phyloP scores from a whole-genome alignment of 2,113 vertebrate genomes.

The Macrotus californicus region DNA sequence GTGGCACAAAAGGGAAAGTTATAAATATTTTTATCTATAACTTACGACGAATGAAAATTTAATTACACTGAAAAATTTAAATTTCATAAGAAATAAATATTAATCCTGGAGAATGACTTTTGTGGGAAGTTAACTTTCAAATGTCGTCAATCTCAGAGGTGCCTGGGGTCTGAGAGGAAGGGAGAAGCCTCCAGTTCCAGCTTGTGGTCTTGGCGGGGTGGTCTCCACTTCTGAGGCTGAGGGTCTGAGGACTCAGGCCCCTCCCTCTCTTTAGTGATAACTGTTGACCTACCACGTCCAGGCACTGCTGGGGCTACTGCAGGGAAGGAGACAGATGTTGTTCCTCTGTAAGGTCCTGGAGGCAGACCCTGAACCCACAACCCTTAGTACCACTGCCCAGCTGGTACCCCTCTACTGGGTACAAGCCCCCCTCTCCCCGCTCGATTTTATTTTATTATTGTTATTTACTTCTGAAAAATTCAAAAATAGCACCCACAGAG shows the following conservation, averaged over 20 bases:
- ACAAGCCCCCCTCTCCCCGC: fast-evolving
- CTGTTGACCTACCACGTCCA: not conserved
- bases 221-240: not conserved
- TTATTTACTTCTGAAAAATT: not conserved
- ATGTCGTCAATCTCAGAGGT: constrained; percentile 37
- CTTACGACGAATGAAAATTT: constrained; percentile 66
- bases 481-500: not conserved
- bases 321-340: not conserved
- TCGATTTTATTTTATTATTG: not conserved
- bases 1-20: constrained; percentile 42
- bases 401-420: too few species aligned
- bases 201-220: not conserved
- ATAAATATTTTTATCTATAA: constrained; percentile 65
- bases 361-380: not conserved
- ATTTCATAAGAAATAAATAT: constrained; percentile 62
- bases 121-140: constrained; percentile 70
- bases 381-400: not conserved
- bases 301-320: not conserved
- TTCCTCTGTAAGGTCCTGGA: not conserved
- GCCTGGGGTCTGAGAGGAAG: not conserved
- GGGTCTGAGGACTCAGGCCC: not conserved
- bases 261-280: not conserved
- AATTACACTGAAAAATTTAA: constrained; percentile 59
- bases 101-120: constrained; percentile 60
- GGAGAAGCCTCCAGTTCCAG: not conserved